Evolutionary conservation across 2,797 vertebrate genomes (phyloP).

Genomic region (Enteromius trimaculatus): DNA sequence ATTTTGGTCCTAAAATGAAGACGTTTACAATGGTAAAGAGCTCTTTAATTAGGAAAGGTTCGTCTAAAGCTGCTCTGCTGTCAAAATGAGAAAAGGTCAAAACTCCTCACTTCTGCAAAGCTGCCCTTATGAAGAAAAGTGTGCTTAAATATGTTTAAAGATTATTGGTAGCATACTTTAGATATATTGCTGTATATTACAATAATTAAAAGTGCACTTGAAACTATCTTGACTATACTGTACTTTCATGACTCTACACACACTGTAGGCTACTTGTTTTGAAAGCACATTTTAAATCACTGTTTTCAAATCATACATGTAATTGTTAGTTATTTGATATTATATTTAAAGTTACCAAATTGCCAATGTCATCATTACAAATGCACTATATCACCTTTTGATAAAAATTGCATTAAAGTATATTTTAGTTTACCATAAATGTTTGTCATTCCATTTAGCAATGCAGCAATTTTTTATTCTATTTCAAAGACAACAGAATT

Average conservation of each 20-base stretch:
- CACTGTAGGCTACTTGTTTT: background rate
- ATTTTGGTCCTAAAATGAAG: constrained; percentile 40
- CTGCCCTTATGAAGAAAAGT: background rate
- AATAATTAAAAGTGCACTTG: background rate
- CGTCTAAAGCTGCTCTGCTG: background rate
- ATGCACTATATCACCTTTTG: background rate
- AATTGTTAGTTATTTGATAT: background rate
- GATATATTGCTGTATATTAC: background rate
- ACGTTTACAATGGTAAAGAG: background rate
- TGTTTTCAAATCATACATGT: background rate
- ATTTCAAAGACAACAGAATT: background rate
- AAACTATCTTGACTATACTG: background rate
- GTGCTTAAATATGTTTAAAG: background rate
- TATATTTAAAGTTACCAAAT: background rate
- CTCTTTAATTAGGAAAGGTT: constrained; percentile 38
- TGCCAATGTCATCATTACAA: background rate
- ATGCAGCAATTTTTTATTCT: background rate
- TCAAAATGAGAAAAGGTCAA: background rate
- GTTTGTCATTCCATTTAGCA: background rate
- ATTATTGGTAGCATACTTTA: background rate
- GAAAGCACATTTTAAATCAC: background rate
- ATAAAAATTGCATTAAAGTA: background rate
- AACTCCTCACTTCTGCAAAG: background rate
- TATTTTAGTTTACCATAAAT: background rate
- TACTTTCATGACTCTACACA: background rate